Base-by-base conservation (phyloP, 2,797 vertebrate genomes). In the Notoglanidium macrostoma region DNA sequence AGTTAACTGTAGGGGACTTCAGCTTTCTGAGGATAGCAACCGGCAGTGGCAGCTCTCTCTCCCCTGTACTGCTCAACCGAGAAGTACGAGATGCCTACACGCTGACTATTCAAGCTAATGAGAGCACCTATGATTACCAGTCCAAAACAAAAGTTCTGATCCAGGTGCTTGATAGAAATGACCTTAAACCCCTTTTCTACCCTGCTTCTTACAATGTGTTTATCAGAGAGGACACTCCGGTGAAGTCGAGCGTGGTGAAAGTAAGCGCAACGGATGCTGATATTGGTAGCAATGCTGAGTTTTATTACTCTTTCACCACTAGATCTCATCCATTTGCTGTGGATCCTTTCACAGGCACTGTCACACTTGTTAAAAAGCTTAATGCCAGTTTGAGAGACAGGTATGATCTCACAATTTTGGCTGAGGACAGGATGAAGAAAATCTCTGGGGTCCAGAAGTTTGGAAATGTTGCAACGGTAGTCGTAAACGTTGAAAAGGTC, bases 151-250 rank as follows among this genome's bases (percentile, higher is more conserved):
- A 96, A 63, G 97, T 99, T 68, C 92, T 95, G 65, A 93, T 99
- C 35, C 96, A 94, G 49, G 97, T 99, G 87, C 95, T 98, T 74
- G 98, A 99, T 93, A 97, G 95, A 85, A 99, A 99, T 51, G 98
- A 99, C 93, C 93, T 99, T 87, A 99, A 97, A 88, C 98, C 98
- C 14, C 97, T 99, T 26, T 99, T 99, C 93, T 98, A 97, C 88
- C 98, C 98, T 0, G 97, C 98, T 2, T 99, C 97, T 0, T 99
- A 99, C 93, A 96, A 95, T 82, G 95, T 97, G 44, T 95, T 94
- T 46, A 94, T 99, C 89, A 94, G 85, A 57, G 98, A 99, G 90
- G 97, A 99, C 89, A 91, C 93, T 3, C 95, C 96, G 10, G 92
- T 97, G 23, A 96, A 95, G 91, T 95, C 95, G 0, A 96, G 96